Evolutionary conservation across 2,113 vertebrate genomes (phyloP).

Genomic region (Gorsachius goisagi): DNA sequence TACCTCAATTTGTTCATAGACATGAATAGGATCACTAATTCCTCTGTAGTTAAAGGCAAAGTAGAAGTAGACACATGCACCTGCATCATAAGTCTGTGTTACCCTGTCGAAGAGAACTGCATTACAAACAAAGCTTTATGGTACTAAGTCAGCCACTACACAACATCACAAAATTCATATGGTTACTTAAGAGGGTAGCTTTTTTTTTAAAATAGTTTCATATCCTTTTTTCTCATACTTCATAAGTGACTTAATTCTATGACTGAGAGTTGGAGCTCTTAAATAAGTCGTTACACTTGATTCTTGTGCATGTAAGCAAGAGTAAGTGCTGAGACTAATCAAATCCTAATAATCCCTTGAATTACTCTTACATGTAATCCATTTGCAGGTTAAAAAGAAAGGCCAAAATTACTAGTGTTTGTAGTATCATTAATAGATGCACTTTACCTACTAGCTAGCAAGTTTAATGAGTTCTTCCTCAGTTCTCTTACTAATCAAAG

Average conservation of each 20-base stretch:
- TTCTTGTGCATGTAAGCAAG: constrained; percentile 38
- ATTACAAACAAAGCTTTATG: constrained; percentile 36
- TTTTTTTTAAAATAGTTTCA: neutral
- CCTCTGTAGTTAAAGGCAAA: constrained; percentile 99
- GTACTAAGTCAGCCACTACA: constrained; percentile 39
- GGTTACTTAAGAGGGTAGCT: neutral
- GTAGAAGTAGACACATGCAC: constrained; percentile 99
- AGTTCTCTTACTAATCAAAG: neutral
- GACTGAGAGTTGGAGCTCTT: constrained; percentile 72
- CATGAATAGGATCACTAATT: constrained; percentile 90
- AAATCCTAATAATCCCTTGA: constrained; percentile 62
- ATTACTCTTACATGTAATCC: constrained; percentile 34
- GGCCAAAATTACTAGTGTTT: neutral
- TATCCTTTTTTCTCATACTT: neutral
- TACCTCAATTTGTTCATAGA: constrained; percentile 97
- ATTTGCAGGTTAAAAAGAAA: neutral
- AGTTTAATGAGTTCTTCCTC: neutral
- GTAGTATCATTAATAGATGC: neutral
- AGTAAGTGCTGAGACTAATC: constrained; percentile 76
- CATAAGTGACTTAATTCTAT: constrained; percentile 42
- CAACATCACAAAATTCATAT: constrained; percentile 4
- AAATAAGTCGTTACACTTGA: constrained; percentile 75
- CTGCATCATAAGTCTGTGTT: constrained; percentile 94
- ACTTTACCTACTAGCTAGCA: neutral
- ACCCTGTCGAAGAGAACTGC: constrained; percentile 80